These are phyloP conservation scores for Frieseomelitta varia DNA, from an alignment of 1,140 invertebrate genomes.

Conservation along the genomic window DNA sequence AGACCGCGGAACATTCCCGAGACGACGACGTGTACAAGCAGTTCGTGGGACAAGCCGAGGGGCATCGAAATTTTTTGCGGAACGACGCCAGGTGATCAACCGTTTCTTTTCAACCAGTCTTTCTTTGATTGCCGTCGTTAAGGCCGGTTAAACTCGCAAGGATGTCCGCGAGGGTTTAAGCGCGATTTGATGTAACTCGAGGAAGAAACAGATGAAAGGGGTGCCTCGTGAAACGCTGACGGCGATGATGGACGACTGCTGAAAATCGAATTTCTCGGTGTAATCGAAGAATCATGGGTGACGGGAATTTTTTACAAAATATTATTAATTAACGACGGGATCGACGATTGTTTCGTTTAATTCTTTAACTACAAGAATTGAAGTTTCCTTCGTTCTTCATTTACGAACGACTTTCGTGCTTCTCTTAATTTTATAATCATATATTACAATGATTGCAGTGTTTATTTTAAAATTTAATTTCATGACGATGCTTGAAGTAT, in stretches of 20 bases:
- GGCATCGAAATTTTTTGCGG: constrained; percentile 37
- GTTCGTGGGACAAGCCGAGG: constrained; percentile 36
- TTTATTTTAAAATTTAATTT: background rate
- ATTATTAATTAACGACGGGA: background rate
- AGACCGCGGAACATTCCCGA: constrained; percentile 52
- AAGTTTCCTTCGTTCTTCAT: no score
- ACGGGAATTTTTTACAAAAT: background rate
- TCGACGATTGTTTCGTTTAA: no score
- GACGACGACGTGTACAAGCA: constrained; percentile 41
- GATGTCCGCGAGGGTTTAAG: background rate
- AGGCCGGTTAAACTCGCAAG: no score
- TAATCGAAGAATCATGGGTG: background rate
- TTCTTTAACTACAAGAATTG: no score
- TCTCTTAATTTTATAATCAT: no score
- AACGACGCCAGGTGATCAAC: constrained; percentile 37
- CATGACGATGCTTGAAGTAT: background rate
- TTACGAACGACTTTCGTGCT: no score
- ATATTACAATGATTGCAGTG: no score
- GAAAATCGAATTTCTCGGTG: background rate
- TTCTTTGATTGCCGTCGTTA: constrained; percentile 8
- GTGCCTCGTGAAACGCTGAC: background rate
- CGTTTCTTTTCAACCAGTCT: constrained; percentile 3
- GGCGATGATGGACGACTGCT: background rate
- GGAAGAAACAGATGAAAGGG: background rate
- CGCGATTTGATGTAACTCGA: background rate